Evolutionary conservation across 2,113 vertebrate genomes (phyloP), one percentile per base, ranked within the genome.

Genomic region (Gymnorhina tibicen): DNA sequence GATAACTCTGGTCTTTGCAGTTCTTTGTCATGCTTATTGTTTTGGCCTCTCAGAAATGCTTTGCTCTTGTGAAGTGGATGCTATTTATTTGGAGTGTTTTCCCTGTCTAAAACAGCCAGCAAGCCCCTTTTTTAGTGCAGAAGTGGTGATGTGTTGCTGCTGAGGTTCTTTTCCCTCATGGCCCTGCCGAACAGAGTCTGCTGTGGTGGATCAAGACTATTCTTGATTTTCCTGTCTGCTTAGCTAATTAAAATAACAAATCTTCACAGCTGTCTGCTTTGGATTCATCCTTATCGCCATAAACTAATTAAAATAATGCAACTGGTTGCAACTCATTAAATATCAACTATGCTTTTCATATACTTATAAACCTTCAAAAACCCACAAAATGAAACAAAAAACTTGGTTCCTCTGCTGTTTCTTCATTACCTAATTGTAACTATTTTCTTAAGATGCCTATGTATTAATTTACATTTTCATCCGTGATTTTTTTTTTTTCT

Each of bases 171-270:
- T 72, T 87, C 52, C 52, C 76, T 86, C 66, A 72, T 74, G 75
- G 80, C 87, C 62, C 39, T 74, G 74, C 75, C 91, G 94, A 95
- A 85, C 70, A 32, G 59, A 67, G 52, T 96, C 83, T 91, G 67
- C 70, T 85, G 70, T 80, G 85, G 72, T 87, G 78, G 74, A 83
- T 97, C 93, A 87, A 63, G 75, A 91, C 94, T 80, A 49, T 85
- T 92, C 96, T 91, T 95, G 72, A 91, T 95, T 97, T 97, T 97
- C 72, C 89, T 95, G 82, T 95, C 96, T 95, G 91, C 95, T 96
- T 96, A 95, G 92, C 95, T 98, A 98, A 98, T 98, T 98, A 98
- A 98, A 98, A 98, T 98, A 98, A 97, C 97, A 97, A 96, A 97
- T 97, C 97, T 98, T 97, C 93, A 94, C 96, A 96, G 97, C 93